Evolutionary conservation across 2,888 invertebrate species (phyloP).

Genomic region (Cenopis cana): DNA sequence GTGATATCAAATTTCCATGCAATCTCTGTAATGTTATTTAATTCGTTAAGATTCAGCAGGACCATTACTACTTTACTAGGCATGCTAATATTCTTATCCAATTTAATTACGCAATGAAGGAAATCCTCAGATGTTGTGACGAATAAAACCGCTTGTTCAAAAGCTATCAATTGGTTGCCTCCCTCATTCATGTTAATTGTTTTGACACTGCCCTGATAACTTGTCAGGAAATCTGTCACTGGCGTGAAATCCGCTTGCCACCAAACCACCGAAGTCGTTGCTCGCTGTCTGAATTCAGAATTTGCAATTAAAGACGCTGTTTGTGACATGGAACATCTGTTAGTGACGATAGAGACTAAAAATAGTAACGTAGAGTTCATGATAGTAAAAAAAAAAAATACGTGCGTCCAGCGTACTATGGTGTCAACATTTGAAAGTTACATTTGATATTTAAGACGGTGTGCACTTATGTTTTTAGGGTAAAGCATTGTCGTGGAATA

Average conservation of each 20-base stretch:
- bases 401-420: not conserved
- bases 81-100: constrained; percentile 52
- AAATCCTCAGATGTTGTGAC: constrained; percentile 55
- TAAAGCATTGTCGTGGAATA: not conserved
- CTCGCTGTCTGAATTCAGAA: constrained; percentile 52
- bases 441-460: not conserved
- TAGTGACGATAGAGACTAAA: not conserved
- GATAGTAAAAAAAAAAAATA: not conserved
- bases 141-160: constrained; percentile 61
- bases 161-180: constrained; percentile 48
- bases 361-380: not conserved
- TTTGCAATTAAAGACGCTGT: constrained; percentile 56
- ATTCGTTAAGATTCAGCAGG: constrained; percentile 49
- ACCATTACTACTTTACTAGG: constrained; percentile 60
- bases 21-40: constrained; percentile 52
- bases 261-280: constrained; percentile 59
- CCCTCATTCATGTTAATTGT: constrained; percentile 47
- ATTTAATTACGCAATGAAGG: constrained; percentile 50
- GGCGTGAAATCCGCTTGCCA: constrained; percentile 47
- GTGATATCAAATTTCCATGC: constrained; percentile 62
- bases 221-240: constrained; percentile 53
- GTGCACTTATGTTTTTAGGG: not conserved
- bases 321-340: constrained; percentile 46
- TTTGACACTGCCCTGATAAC: constrained; percentile 54
- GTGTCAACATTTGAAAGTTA: not conserved